phyloP scores from a whole-genome alignment of 2,113 vertebrate genomes.

The Ahaetulla prasina region DNA sequence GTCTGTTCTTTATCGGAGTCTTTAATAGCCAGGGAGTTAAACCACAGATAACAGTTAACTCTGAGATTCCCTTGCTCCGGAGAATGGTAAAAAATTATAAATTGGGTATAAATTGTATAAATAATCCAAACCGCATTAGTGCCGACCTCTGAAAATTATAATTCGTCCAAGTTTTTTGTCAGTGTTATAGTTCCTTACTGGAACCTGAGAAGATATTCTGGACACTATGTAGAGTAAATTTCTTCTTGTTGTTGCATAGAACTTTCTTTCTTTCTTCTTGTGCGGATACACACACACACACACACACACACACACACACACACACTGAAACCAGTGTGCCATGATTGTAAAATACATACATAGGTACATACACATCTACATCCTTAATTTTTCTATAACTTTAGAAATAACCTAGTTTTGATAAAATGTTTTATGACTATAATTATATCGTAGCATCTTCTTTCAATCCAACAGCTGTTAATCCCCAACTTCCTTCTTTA shows the following conservation, averaged over 20 bases:
- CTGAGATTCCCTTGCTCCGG: neutral
- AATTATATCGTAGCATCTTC: neutral
- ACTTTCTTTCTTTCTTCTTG: neutral
- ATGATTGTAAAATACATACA: neutral
- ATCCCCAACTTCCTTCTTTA: neutral
- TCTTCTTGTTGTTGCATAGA: no score
- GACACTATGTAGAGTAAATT: neutral
- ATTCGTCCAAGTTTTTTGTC: neutral
- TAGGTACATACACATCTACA: neutral
- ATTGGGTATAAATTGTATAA: neutral
- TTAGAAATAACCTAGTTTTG: neutral
- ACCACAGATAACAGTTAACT: neutral
- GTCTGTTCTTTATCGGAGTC: neutral
- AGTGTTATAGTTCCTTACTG: neutral
- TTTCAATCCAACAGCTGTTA: neutral
- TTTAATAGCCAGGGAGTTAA: neutral
- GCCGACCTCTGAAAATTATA: neutral
- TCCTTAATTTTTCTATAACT: neutral
- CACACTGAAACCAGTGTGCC: neutral
- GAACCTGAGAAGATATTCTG: neutral
- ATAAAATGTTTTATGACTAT: neutral
- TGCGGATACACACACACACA: no score
- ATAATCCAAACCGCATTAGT: neutral
- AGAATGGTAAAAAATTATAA: neutral
- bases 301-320: neutral